Evolutionary conservation across 2,888 invertebrate species (phyloP).

Genomic region (Epicampocera succincta): DNA sequence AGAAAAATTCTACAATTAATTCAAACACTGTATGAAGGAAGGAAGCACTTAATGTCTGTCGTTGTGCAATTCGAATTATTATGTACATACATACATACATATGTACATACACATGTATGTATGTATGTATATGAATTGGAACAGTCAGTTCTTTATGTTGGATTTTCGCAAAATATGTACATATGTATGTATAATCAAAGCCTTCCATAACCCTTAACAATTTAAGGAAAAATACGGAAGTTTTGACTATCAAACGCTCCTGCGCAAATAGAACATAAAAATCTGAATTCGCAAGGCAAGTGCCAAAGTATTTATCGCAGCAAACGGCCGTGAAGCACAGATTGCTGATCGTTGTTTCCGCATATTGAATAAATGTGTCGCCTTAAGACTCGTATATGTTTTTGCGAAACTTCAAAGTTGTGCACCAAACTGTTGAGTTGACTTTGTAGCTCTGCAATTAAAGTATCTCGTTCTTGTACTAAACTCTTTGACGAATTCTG

Average conservation of each 20-base stretch:
- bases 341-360: conserved; percentile 67
- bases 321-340: conserved; percentile 23
- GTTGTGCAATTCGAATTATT: no score
- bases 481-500: conserved; percentile 78
- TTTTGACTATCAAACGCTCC: background rate
- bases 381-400: conserved; percentile 79
- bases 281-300: background rate
- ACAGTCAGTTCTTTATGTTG: no score
- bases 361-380: conserved; percentile 79
- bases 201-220: no score
- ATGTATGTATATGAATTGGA: no score
- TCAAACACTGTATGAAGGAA: no score
- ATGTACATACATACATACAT: no score
- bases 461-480: conserved; percentile 79
- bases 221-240: no score
- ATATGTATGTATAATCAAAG: no score
- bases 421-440: conserved; percentile 79
- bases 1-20: no score
- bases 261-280: background rate
- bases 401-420: conserved; percentile 81
- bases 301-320: conserved; percentile 8
- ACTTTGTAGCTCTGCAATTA: conserved; percentile 79
- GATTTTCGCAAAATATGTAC: no score
- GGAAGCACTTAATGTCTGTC: no score
- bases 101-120: no score